Percentiles rank a stretch among this genome's conserved stretches.
Conservation (phyloP, 2,113 vertebrate genomes). For the Cryptomyrus ogoouensis region DNA sequence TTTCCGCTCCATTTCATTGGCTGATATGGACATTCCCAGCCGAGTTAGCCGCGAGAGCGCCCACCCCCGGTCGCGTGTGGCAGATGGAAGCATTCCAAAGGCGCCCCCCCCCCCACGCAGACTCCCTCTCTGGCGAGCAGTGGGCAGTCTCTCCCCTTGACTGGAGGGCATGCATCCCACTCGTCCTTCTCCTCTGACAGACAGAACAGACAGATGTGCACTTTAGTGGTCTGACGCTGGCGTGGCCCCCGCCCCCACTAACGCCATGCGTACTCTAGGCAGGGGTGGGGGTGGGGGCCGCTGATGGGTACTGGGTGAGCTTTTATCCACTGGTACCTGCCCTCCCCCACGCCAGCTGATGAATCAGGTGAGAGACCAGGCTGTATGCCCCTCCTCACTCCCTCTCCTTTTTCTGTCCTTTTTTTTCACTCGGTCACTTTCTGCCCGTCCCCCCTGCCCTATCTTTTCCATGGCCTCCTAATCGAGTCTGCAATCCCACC, state of each 20-base stretch:
- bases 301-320: constrained; percentile 51
- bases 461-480: neutral
- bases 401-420: constrained; percentile 16
- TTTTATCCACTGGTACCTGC: constrained; percentile 56
- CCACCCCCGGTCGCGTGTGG: neutral
- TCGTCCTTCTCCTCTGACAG: constrained; percentile 65
- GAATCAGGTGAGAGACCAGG: constrained; percentile 71
- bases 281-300: constrained; percentile 46
- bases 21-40: neutral
- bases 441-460: neutral
- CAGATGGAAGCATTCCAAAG: neutral
- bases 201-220: constrained; percentile 79
- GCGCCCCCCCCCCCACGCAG: neutral
- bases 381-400: constrained; percentile 60
- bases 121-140: constrained; percentile 45
- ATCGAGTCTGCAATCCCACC: neutral
- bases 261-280: constrained; percentile 63
- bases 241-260: constrained; percentile 36
- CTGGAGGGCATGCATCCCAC: constrained; percentile 70
- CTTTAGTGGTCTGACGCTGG: constrained; percentile 69
- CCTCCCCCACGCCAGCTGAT: constrained; percentile 65
- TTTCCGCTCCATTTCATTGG: neutral
- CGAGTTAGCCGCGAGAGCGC: neutral
- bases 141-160: constrained; percentile 70
- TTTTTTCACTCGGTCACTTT: neutral